Base-by-base conservation (phyloP, 1,140 invertebrate genomes). In the Tigriopus japonicus region DNA sequence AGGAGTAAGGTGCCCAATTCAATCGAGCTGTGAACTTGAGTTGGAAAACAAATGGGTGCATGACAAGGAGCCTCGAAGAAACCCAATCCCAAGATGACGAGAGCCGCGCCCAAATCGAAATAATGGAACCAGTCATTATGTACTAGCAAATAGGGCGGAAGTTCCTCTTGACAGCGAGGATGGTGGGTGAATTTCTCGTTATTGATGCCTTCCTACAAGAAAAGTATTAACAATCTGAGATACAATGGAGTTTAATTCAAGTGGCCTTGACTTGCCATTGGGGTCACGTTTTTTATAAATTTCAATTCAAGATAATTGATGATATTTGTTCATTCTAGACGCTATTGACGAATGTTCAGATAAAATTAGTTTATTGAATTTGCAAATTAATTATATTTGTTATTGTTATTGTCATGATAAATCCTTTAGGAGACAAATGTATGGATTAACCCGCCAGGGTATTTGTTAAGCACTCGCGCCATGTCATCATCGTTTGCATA, bases 111-210 rank as follows among this genome's bases (percentile, higher is more conserved):
- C 41, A 92, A 73, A 69, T 92, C 87, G 60, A 91, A 72, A 0
- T 81, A 78, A 70, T 92, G 86, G 72, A 90, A 91, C 82, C 85
- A 87, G 62, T 78, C 79, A 69, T 89, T 90, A 70, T 92, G 87
- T 0, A 89, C 87, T 43, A 89, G 73, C 17, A 90, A 75, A 71
- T 92, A 93, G 0, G 86, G 84, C 10, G 87, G 87, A 54, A 92
- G 72, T 68, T 87, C 85, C 67, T 84, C 81, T 21, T 82, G 82
- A 69, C 82, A 82, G 43, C 80, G 78, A 0, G 88, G 88, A 73
- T 93, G 87, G 6, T 85, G 87, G 67, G 86, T 83, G 69, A 90
- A 92, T 71, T 91, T 91, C 71, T 91, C 87, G 75, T 93, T 93
- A 68, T 92, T 90, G 71, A 81, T 78, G 12, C 87, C 88, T 80